These are phyloP conservation scores for Panurus biarmicus DNA, from an alignment of 2,113 vertebrate genomes.

Conservation along the genomic window DNA sequence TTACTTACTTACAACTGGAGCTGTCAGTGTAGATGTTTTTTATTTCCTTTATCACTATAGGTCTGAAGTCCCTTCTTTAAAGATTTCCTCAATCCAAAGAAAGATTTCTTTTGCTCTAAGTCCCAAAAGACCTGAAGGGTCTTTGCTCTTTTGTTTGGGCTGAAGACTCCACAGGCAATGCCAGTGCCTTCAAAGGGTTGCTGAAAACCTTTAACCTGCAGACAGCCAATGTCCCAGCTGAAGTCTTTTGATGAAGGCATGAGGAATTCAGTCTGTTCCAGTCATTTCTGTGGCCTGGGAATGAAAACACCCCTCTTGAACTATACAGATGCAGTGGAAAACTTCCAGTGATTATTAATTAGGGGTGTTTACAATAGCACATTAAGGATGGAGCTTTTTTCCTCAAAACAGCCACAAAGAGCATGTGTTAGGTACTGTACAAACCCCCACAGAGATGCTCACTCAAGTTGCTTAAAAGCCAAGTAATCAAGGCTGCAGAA, in stretches of 20 bases:
- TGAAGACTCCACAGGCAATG: neutral
- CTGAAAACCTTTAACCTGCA: conserved; percentile 10
- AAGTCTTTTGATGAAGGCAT: neutral
- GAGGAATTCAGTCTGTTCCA: neutral
- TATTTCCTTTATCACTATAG: conserved; percentile 35
- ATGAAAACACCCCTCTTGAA: neutral
- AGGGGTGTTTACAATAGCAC: neutral
- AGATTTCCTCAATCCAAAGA: conserved; percentile 42
- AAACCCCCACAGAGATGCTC: neutral
- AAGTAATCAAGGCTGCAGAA: neutral
- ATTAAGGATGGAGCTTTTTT: neutral
- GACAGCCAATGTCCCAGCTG: neutral
- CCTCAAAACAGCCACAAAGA: neutral
- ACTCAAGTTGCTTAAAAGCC: neutral
- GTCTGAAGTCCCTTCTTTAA: conserved; percentile 55
- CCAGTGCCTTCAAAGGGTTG: neutral
- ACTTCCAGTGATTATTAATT: neutral
- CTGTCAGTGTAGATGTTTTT: conserved; percentile 56
- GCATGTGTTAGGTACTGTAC: neutral
- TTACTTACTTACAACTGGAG: too few relatives aligned
- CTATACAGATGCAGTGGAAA: neutral
- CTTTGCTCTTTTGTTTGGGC: conserved; percentile 40
- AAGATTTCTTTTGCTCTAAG: conserved; percentile 1
- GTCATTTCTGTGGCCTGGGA: neutral
- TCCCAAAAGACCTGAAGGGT: conserved; percentile 8